phyloP scores from a whole-genome alignment of 2,113 vertebrate genomes.

The Nothoprocta pentlandii region DNA sequence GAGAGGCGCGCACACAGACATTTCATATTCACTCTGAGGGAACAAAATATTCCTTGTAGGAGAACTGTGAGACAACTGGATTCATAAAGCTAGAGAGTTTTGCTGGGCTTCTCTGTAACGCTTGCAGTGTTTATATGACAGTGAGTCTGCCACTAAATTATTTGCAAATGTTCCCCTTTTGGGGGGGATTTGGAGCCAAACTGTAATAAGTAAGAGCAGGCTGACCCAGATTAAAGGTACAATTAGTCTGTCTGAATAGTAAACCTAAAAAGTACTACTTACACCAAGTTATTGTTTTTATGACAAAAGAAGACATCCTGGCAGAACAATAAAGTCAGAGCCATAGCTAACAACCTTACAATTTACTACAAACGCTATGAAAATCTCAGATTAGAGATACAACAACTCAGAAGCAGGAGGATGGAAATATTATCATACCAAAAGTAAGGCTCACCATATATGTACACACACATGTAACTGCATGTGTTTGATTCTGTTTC shows the following conservation, averaged over 20 bases:
- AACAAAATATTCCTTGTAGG: background rate
- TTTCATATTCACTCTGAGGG: background rate
- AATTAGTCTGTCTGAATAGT: conserved; percentile 86
- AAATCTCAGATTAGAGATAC: conserved; percentile 13
- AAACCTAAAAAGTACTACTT: conserved; percentile 85
- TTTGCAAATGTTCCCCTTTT: conserved; percentile 76
- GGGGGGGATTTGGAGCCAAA: conserved; percentile 71
- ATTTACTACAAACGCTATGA: conserved; percentile 71
- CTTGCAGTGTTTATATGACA: conserved; percentile 64
- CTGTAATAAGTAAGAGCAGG: conserved; percentile 84
- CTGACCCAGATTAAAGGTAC: conserved; percentile 88
- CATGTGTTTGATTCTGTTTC: background rate
- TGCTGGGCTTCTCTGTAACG: background rate
- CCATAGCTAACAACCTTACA: conserved; percentile 75
- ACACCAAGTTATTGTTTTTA: conserved; percentile 83
- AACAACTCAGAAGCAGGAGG: conserved; percentile 28
- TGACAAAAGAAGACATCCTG: conserved; percentile 80
- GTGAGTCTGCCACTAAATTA: conserved; percentile 75
- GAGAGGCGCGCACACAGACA: background rate
- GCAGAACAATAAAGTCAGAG: conserved; percentile 79
- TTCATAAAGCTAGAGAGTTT: conserved; percentile 26
- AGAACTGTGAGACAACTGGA: background rate
- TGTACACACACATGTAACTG: background rate
- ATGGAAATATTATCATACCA: background rate
- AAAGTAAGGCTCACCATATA: background rate